A percentile compares a stretch with the other conserved stretches of the same genome.
Conservation (phyloP, 35 echinoderm and acorn worm species). For the Chiridota heheva region DNA sequence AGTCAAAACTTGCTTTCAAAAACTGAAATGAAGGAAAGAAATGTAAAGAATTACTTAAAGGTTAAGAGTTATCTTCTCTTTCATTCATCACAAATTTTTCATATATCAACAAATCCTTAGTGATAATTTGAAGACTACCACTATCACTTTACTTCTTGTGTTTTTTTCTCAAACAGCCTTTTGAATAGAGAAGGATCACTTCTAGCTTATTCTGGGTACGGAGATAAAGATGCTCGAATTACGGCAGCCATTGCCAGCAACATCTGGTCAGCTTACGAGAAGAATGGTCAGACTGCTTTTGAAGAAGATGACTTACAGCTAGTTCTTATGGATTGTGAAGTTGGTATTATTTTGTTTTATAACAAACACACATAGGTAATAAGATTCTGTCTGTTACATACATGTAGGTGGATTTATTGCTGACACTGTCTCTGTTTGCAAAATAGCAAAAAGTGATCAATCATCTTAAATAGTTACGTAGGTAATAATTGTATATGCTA, state of each 20-base stretch:
- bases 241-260: constrained; percentile 90
- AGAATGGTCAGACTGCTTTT: constrained; percentile 85
- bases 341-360: constrained; percentile 1
- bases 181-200: constrained; percentile 89
- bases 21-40: too few species aligned
- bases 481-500: background rate
- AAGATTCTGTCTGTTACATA: too few species aligned
- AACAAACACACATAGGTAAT: too few species aligned
- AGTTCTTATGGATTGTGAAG: constrained; percentile 92
- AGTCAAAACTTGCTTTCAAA: too few species aligned
- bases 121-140: too few species aligned
- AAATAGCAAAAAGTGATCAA: background rate
- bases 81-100: too few species aligned
- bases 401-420: background rate
- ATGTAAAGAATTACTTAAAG: too few species aligned
- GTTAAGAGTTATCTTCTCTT: too few species aligned
- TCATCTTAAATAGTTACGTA: background rate
- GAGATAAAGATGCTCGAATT: constrained; percentile 94
- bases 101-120: too few species aligned
- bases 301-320: constrained; percentile 87
- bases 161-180: constrained; percentile 35
- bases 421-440: background rate
- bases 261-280: constrained; percentile 98
- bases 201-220: constrained; percentile 90
- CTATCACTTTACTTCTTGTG: background rate